Conservation (phyloP, 2,888 invertebrate species). For the Lycia hirtaria region DNA sequence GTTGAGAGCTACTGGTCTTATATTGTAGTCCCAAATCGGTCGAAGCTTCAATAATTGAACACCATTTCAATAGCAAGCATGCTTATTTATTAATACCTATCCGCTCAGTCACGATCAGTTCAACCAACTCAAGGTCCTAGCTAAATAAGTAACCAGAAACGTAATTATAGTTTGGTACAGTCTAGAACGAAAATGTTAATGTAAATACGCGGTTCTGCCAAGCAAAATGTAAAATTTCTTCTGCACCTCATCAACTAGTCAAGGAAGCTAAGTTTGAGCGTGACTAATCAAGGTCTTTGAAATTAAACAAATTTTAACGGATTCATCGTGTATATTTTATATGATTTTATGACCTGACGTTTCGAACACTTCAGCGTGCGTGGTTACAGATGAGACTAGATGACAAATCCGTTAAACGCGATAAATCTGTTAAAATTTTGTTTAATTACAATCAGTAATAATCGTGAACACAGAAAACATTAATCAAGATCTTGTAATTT, state of each 20-base stretch:
- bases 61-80: slow-evolving; percentile 55
- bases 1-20: too few species aligned
- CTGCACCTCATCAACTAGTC: neutral
- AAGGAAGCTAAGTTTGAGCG: neutral
- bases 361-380: too few species aligned
- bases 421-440: too few species aligned
- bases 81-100: slow-evolving; percentile 55
- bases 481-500: too few species aligned
- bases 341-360: too few species aligned
- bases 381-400: too few species aligned
- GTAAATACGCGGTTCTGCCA: neutral
- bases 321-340: too few species aligned
- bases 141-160: slow-evolving; percentile 64
- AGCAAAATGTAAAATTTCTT: neutral
- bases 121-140: slow-evolving; percentile 58
- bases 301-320: too few species aligned
- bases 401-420: too few species aligned
- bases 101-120: slow-evolving; percentile 65
- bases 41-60: slow-evolving; percentile 64
- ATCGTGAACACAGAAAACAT: too few species aligned
- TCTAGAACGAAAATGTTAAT: slow-evolving; percentile 17
- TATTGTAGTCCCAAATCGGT: slow-evolving; percentile 50
- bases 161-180: slow-evolving; percentile 53
- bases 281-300: neutral
- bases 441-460: too few species aligned